These are phyloP conservation scores for Acronicta alni DNA, from an alignment of 2,888 invertebrate genomes.

Conservation along the genomic window DNA sequence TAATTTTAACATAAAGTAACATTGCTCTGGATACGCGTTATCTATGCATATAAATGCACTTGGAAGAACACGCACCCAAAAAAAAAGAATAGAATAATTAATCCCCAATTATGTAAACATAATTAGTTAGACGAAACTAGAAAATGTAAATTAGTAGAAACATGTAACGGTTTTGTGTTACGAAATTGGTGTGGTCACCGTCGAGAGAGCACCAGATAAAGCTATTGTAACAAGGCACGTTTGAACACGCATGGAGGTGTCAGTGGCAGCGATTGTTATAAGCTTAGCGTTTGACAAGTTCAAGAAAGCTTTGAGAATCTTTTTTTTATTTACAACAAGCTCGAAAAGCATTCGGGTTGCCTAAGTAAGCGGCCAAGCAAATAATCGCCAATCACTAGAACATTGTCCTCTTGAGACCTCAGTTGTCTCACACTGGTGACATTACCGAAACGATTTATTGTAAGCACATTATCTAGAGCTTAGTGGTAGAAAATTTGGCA, in stretches of 20 bases:
- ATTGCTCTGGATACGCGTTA: not conserved
- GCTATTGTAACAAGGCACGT: constrained; percentile 55
- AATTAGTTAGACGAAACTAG: constrained; percentile 51
- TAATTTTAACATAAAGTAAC: not conserved
- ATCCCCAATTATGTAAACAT: constrained; percentile 56
- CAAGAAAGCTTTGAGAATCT: too few relatives aligned
- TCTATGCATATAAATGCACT: constrained; percentile 9
- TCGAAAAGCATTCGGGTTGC: too few relatives aligned
- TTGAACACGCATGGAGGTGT: constrained; percentile 17
- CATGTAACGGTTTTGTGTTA: constrained; percentile 53
- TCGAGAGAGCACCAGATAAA: constrained; percentile 54
- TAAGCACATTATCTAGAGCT: too few relatives aligned
- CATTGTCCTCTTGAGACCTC: too few relatives aligned
- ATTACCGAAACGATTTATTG: too few relatives aligned
- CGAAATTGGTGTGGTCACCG: constrained; percentile 47
- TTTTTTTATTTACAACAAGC: too few relatives aligned
- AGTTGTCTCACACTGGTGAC: too few relatives aligned
- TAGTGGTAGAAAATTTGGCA: too few relatives aligned
- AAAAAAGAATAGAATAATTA: constrained; percentile 46
- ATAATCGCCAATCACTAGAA: too few relatives aligned
- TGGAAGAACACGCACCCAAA: constrained; percentile 18
- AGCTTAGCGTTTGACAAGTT: too few relatives aligned
- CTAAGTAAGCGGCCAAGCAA: too few relatives aligned
- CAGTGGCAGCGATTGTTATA: constrained; percentile 28
- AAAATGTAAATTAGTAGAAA: constrained; percentile 50